phyloP scores from a whole-genome alignment of 1,140 invertebrate genomes.

The Diachasma alloeum region DNA sequence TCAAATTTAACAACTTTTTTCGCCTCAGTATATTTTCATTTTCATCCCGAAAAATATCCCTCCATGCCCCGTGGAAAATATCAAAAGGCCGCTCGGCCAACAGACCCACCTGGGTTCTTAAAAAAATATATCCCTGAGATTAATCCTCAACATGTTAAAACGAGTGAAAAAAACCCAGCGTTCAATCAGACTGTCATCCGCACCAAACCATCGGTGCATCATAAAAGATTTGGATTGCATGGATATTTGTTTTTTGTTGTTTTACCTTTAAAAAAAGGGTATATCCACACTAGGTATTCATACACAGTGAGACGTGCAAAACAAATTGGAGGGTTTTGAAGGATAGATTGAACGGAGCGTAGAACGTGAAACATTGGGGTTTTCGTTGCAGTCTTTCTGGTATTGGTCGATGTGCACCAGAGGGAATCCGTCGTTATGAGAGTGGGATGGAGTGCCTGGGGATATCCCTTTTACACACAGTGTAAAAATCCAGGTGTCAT shows the following conservation, averaged over 20 bases:
- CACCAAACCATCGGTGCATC: neutral
- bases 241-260: neutral
- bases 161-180: neutral
- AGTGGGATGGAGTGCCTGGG: no score
- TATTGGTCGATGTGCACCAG: neutral
- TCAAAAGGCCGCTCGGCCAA: no score
- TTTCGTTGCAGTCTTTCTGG: neutral
- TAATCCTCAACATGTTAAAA: neutral
- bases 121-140: neutral
- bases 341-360: neutral
- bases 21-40: no score
- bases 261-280: neutral
- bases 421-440: no score
- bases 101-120: neutral
- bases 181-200: neutral
- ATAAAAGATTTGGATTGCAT: neutral
- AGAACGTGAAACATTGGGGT: neutral
- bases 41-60: no score
- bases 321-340: neutral
- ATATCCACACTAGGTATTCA: neutral
- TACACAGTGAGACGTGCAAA: slow-evolving; percentile 1
- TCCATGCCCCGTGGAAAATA: no score
- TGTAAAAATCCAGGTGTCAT: neutral
- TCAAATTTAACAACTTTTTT: no score
- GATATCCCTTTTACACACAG: neutral